These are phyloP conservation scores for Drosophila setosimentum DNA, from an alignment of 2,888 invertebrate genomes.

Conservation along the genomic window DNA sequence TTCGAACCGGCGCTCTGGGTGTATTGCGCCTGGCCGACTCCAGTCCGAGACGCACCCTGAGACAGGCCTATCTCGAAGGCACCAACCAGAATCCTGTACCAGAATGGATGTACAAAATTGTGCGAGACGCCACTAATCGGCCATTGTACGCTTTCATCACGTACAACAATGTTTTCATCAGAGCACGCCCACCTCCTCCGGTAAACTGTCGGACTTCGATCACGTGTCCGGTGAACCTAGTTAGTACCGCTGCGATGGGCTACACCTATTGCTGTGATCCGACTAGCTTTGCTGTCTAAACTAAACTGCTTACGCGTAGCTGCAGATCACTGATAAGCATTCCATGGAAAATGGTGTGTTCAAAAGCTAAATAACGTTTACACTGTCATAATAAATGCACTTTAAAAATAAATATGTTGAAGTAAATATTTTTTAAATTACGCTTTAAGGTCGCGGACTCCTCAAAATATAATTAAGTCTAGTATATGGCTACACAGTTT, in stretches of 20 bases:
- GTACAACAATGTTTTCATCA: constrained; percentile 22
- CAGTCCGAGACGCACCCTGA: not conserved
- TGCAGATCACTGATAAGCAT: not conserved
- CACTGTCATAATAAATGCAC: too few species aligned
- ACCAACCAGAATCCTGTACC: constrained; percentile 6
- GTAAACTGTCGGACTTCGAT: not conserved
- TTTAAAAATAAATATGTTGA: too few species aligned
- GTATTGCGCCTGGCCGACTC: not conserved
- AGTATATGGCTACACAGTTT: too few species aligned
- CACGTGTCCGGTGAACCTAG: constrained; percentile 5
- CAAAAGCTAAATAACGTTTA: too few species aligned
- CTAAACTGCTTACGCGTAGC: not conserved
- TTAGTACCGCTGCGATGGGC: not conserved
- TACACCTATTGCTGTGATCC: constrained; percentile 28
- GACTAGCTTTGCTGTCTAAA: constrained; percentile 4
- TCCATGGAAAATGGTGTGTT: not conserved
- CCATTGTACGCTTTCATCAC: constrained; percentile 22
- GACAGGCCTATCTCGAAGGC: not conserved
- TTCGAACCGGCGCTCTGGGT: constrained; percentile 22
- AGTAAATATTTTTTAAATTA: too few species aligned
- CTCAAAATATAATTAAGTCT: too few species aligned
- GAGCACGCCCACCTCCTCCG: not conserved
- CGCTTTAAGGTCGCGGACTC: too few species aligned
- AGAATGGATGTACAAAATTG: constrained; percentile 19
- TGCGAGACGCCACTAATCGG: not conserved